These are phyloP conservation scores for Galerucella pusilla DNA, from an alignment of 2,888 invertebrate genomes.

Conservation along the genomic window DNA sequence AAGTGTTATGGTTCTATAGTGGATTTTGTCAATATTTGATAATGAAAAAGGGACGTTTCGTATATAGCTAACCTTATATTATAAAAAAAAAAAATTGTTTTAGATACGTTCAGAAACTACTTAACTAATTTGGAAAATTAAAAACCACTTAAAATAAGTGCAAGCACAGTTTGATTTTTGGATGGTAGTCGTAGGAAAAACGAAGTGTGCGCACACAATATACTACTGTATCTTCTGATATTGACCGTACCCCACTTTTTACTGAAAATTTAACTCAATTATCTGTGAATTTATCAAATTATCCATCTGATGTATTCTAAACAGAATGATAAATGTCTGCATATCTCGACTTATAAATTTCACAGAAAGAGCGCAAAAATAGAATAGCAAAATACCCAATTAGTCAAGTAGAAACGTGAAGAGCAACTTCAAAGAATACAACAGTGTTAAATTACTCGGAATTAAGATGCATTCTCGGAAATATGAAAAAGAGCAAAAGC, in stretches of 20 bases:
- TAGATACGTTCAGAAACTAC: neutral
- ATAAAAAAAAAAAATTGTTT: neutral
- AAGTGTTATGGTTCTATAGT: neutral
- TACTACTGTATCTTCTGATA: too few species aligned
- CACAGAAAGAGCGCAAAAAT: neutral
- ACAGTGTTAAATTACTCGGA: neutral
- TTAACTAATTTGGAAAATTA: too few species aligned
- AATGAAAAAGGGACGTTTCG: neutral
- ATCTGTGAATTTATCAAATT: neutral
- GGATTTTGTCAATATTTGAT: neutral
- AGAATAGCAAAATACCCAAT: neutral
- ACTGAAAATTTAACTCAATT: neutral
- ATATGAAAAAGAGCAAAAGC: neutral
- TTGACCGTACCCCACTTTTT: too few species aligned
- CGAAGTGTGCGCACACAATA: too few species aligned
- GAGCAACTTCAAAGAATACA: neutral
- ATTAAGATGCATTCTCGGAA: neutral
- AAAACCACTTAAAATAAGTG: too few species aligned
- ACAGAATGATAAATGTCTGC: neutral
- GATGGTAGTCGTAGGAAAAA: too few species aligned
- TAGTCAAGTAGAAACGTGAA: neutral
- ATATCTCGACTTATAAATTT: neutral
- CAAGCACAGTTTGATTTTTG: too few species aligned
- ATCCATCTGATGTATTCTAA: neutral
- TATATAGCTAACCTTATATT: neutral